Conservation (phyloP, 2,113 vertebrate species). For the Salvelinus alpinus region DNA sequence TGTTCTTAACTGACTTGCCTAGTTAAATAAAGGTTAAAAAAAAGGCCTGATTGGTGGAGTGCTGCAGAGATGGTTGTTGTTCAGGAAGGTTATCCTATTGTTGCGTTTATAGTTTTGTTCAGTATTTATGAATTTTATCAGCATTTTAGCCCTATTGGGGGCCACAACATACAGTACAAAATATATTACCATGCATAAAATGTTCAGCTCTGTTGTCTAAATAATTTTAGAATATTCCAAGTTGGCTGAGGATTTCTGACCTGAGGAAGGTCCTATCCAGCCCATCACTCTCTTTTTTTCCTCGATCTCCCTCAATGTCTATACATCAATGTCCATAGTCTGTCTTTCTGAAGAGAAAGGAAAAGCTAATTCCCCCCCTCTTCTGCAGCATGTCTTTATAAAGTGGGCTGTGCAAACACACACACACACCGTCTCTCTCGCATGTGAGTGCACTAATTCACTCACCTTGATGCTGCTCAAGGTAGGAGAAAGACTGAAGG, state of each 20-base stretch:
- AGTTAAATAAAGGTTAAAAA: too few species aligned
- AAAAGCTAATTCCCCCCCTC: neutral
- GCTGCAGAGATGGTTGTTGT: too few species aligned
- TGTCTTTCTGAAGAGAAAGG: neutral
- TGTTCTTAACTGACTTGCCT: too few species aligned
- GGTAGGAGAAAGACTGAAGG: constrained; percentile 78
- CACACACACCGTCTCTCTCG: constrained; percentile 14
- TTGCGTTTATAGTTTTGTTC: too few species aligned
- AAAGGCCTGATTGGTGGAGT: too few species aligned
- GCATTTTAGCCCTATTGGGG: too few species aligned
- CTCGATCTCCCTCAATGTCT: neutral
- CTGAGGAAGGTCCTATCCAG: neutral
- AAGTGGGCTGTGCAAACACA: constrained; percentile 5
- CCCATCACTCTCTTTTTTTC: neutral
- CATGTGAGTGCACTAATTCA: neutral
- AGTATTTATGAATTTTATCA: too few species aligned
- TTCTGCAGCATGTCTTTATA: neutral
- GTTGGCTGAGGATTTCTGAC: neutral
- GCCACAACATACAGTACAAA: too few species aligned
- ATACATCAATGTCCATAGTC: neutral
- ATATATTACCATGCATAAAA: too few species aligned
- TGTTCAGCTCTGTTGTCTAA: neutral
- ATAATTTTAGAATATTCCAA: neutral
- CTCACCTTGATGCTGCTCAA: constrained; percentile 80
- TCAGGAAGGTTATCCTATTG: too few species aligned